Percentiles rank a stretch among this genome's conserved stretches.
Conservation (phyloP, 2,888 invertebrate genomes). For the Rambutsinella grinnellia region DNA sequence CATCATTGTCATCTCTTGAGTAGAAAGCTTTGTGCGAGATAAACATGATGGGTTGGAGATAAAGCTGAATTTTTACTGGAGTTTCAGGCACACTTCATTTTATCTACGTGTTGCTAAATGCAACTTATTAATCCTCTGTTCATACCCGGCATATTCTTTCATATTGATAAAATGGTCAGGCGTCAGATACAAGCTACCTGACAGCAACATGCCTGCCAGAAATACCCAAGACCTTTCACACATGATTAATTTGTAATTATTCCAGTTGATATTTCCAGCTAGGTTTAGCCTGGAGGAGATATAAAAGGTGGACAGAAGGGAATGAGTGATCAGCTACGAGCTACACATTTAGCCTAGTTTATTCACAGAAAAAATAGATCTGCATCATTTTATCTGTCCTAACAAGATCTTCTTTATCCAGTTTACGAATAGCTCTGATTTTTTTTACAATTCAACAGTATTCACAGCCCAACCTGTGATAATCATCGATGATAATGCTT, state of each 20-base stretch:
- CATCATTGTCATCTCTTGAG: slow-evolving; percentile 55
- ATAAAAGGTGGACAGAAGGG: slow-evolving; percentile 25
- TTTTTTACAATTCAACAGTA: neutral
- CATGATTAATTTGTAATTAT: slow-evolving; percentile 64
- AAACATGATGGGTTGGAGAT: neutral
- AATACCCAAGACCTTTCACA: slow-evolving; percentile 44
- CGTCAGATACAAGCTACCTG: neutral
- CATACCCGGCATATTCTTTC: no score
- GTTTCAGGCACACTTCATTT: no score
- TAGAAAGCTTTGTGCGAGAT: slow-evolving; percentile 15
- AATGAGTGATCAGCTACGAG: slow-evolving; percentile 45
- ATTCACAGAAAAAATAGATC: neutral
- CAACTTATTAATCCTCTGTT: no score
- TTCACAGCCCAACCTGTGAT: neutral
- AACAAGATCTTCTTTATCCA: neutral
- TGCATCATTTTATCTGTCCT: neutral
- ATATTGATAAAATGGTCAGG: neutral
- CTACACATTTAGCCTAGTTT: neutral
- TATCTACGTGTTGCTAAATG: no score
- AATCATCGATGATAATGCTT: slow-evolving; percentile 32
- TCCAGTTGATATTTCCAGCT: slow-evolving; percentile 32
- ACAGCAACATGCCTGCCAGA: neutral
- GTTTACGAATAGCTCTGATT: neutral
- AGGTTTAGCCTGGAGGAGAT: neutral
- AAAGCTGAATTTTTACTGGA: slow-evolving; percentile 6